Base-by-base conservation (phyloP, 2,113 vertebrate genomes). In the Ochotona princeps region DNA sequence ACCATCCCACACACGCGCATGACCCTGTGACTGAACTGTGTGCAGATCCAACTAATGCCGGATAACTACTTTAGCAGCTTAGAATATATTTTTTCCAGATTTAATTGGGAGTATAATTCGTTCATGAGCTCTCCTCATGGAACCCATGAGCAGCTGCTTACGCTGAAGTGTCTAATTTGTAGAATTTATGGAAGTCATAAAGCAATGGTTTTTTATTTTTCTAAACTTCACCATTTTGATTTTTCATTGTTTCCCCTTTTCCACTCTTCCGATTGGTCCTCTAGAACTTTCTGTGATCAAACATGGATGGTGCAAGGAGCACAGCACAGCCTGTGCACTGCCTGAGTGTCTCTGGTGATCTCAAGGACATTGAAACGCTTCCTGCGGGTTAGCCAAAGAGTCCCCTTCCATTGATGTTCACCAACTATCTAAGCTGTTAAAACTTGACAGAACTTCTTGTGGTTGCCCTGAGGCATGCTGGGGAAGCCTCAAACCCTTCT, bases 71-170 rank as follows among this genome's bases (percentile, higher is more conserved):
- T 75, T 30, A 30, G 60, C 60, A 83, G 32, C 13, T 11, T 49
- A 28, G 47, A 69, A 81, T 60, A 81, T n/a, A 72, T 74, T 20
- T n/a, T 15, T 28, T 35, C 54, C 60, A 76, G 47, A 86, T 54
- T 70, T 74, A 66, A 73, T 89, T 87, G 63, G 49, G 67, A 81
- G 54, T 63, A 7, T 67, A 66, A 23, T 38, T 81, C 44, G 87
- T 84, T 47, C 51, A 65, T n/a, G 79, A 84, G 60, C 44, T 86
- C 51, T 87, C 90, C 65, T 86, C 51, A 61, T 75, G 69, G 74
- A 94, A 90, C 28, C 65, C 65, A 57, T 66, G 11, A 91, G 20
- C 81, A 90, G 49, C n/a, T 84, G 38, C 90, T 67, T 70, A 61
- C 47, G 63, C 30, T 51, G 63, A 44, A 65, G 21, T 65, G 18